Base-by-base conservation (phyloP, 2,113 vertebrate species). In the Sisor rabdophorus region DNA sequence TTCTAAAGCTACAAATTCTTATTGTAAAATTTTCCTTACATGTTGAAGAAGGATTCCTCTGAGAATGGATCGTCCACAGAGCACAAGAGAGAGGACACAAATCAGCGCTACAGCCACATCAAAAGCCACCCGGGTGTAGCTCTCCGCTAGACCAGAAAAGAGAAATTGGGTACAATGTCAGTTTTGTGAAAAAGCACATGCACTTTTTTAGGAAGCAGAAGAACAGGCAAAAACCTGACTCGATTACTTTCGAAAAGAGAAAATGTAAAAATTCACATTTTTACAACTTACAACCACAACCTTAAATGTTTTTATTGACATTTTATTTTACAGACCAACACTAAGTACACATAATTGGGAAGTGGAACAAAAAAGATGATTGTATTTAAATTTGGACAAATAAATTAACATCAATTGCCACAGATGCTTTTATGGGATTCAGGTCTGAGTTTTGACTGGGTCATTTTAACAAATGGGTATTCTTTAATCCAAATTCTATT, bases 41-140 rank as follows among this genome's bases (percentile, higher is more conserved):
- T 90, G 87, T 81, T 97, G 94, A 70, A 98, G 90, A 8, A 90
- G 40, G 80, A 98, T 83, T 16, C 96, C 95, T 6, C 94, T 85
- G 76, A 97, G 36, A 79, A 98, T 93, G 16, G 96, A 98, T 72
- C 96, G 94, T 11, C 93, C 89, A 1, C 96, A 98, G 58, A 97
- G 91, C 79, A 95, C 1, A 83, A 97, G 93, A 5, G 96, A 98
- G 61, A 95, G 81, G 1, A 82, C 24, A 52, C 96, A 98, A 56
- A 93, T 85, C 30, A 95, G 65, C n/a, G 93, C 90, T 63, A 98
- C 93, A 0, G 87, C 4, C 52, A 95, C 82, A 0, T 98, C 96
- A 0, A 97, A 97, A 11, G 91, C 87, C 8, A 97, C 81, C 2
- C 93, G 92, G 17, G 92, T 89, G 74, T 92, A 91, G 70, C 89